Conservation (phyloP, 2,113 vertebrate genomes). For the Plecotus auritus region DNA sequence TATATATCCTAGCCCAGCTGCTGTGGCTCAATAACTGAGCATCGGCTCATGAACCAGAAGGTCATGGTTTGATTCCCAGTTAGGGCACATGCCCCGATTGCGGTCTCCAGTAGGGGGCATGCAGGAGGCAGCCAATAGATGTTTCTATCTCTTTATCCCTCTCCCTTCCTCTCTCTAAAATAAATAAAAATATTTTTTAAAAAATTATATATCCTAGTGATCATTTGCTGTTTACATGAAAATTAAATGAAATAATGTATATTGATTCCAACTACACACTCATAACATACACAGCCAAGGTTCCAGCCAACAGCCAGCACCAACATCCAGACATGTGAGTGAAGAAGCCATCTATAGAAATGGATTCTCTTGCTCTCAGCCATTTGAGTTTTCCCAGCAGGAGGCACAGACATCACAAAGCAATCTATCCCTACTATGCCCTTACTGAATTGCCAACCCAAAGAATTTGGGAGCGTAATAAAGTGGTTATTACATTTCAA, state of each 20-base stretch:
- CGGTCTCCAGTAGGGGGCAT: too few species aligned
- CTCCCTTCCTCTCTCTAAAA: too few species aligned
- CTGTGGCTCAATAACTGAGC: too few species aligned
- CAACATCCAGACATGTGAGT: neutral
- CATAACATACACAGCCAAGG: too few species aligned
- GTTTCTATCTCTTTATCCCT: too few species aligned
- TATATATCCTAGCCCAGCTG: neutral
- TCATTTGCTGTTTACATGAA: neutral
- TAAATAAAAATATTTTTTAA: too few species aligned
- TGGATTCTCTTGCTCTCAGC: neutral
- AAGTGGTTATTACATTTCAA: neutral
- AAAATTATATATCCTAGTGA: neutral
- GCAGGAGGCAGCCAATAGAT: too few species aligned
- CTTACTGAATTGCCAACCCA: neutral
- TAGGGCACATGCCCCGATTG: too few species aligned
- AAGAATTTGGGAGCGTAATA: neutral
- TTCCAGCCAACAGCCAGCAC: neutral
- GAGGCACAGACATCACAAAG: neutral
- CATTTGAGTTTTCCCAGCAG: neutral
- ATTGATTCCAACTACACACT: neutral
- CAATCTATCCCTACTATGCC: neutral
- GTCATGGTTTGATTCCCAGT: too few species aligned
- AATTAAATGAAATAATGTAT: neutral
- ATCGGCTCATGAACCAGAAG: too few species aligned
- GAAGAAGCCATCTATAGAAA: neutral